These are phyloP conservation scores for Turdus rufiventris DNA, from an alignment of 2,113 vertebrate species.

Conservation along the genomic window DNA sequence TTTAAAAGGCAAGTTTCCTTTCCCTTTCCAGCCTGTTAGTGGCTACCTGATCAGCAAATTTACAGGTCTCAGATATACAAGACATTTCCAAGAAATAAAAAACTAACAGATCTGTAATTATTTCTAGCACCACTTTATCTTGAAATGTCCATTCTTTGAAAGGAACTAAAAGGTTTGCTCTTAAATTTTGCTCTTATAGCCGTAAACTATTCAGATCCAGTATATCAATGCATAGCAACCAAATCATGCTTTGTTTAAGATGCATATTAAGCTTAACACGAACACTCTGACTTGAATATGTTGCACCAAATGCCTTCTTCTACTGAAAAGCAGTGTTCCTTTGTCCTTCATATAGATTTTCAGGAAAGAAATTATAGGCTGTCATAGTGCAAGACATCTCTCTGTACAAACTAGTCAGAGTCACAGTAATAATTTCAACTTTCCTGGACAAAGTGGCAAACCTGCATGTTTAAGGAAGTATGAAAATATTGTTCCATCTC, in stretches of 20 bases:
- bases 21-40: background rate
- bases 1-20: background rate
- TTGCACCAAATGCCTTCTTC: background rate
- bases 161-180: background rate
- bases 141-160: background rate
- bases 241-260: background rate
- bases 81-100: background rate
- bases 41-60: background rate
- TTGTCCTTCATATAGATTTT: background rate
- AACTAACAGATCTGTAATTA: background rate
- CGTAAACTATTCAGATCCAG: background rate
- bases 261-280: background rate
- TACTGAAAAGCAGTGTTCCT: background rate
- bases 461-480: rapidly evolving
- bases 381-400: background rate
- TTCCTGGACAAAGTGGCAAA: background rate
- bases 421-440: background rate
- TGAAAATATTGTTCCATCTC: background rate
- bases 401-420: background rate
- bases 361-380: background rate
- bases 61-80: background rate
- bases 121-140: background rate
- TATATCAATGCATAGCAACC: background rate
- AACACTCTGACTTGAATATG: background rate
- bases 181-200: background rate